Evolutionary conservation across 2,888 invertebrate genomes (phyloP).

Genomic region (Cryptocheilus praepositus): DNA sequence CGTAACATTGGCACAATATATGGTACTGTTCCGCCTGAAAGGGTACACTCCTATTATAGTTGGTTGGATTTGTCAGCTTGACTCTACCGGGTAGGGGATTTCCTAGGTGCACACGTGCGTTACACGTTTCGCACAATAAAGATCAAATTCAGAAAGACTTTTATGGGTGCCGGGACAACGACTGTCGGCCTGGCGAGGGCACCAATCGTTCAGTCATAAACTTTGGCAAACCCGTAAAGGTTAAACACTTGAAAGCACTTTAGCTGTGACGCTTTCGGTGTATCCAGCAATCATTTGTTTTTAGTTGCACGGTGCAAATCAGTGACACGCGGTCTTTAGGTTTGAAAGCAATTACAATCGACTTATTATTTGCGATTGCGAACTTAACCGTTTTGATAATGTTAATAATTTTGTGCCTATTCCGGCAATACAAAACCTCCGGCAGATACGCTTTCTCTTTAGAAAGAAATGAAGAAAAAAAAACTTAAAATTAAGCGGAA

Average conservation of each 20-base stretch:
- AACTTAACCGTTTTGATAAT: no score
- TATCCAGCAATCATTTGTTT: constrained; percentile 7
- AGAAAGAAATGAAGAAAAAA: no score
- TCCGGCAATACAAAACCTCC: no score
- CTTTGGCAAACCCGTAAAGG: constrained; percentile 28
- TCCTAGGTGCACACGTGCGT: constrained; percentile 47
- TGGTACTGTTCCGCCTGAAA: constrained; percentile 23
- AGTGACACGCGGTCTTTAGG: no score
- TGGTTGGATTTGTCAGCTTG: constrained; percentile 3
- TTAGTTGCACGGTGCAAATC: no score
- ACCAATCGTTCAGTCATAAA: constrained; percentile 33
- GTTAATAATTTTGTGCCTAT: no score
- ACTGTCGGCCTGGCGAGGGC: constrained; percentile 24
- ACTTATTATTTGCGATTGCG: no score
- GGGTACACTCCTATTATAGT: constrained; percentile 30
- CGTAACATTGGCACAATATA: constrained; percentile 46
- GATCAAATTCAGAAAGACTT: constrained; percentile 39
- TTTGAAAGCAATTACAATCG: no score
- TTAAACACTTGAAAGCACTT: neutral
- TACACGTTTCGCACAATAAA: constrained; percentile 50
- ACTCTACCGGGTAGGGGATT: constrained; percentile 32
- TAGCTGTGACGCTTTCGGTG: neutral
- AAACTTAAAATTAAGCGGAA: no score
- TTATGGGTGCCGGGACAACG: constrained; percentile 19
- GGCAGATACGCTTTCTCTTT: no score